These are phyloP conservation scores for Hemichromis elongatus DNA, from an alignment of 2,113 vertebrate genomes.

Conservation along the genomic window DNA sequence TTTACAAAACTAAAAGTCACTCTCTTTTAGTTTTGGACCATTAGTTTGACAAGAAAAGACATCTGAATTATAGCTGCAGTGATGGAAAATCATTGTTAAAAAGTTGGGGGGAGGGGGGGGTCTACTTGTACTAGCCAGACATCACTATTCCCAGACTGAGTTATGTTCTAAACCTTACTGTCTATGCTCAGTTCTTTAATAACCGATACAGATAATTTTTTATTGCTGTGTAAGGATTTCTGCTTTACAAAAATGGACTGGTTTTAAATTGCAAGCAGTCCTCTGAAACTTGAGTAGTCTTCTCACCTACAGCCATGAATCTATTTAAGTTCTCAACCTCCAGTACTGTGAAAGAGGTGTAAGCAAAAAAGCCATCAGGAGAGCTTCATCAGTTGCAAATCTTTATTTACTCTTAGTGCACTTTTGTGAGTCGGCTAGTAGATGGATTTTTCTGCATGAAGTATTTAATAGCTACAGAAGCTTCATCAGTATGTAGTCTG, in stretches of 20 bases:
- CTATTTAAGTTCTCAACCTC: constrained; percentile 45
- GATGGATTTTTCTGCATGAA: not conserved
- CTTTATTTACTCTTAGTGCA: constrained; percentile 1
- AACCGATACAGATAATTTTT: not conserved
- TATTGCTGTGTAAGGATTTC: constrained; percentile 12
- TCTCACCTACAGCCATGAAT: constrained; percentile 44
- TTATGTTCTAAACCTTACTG: not conserved
- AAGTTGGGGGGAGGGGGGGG: not conserved
- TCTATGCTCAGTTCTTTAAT: not conserved
- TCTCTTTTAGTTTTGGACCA: not conserved
- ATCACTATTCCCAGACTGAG: not conserved
- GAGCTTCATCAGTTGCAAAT: constrained; percentile 6
- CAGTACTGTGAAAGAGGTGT: constrained; percentile 22
- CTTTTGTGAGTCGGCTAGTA: not conserved
- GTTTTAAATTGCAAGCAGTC: constrained; percentile 49
- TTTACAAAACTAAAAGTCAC: too few relatives aligned
- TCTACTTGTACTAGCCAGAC: not conserved
- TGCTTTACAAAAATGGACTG: not conserved
- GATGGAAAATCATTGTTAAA: not conserved
- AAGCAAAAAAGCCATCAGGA: not conserved
- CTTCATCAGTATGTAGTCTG: constrained; percentile 27
- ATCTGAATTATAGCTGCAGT: not conserved
- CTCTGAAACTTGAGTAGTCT: constrained; percentile 51
- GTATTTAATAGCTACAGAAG: constrained; percentile 6
- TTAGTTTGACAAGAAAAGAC: not conserved